phyloP scores from a whole-genome alignment of 2,113 vertebrate species.

The Loxodonta africana region DNA sequence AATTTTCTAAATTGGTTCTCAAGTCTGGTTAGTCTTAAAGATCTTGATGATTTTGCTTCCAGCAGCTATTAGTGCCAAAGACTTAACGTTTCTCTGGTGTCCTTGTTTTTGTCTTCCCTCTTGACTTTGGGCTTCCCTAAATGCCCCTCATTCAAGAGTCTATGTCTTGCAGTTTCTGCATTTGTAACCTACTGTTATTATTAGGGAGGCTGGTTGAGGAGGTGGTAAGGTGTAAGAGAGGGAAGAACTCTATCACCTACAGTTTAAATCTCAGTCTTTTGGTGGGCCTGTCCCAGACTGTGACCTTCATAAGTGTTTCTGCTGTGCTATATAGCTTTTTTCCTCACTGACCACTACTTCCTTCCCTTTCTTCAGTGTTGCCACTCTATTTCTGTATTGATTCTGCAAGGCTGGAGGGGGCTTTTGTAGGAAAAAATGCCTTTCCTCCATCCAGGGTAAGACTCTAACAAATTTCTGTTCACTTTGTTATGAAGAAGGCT shows the following conservation, averaged over 20 bases:
- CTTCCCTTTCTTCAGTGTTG: neutral
- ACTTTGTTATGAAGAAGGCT: neutral
- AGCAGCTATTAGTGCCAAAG: neutral
- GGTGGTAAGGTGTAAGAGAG: neutral
- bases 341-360: neutral
- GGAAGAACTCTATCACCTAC: too few relatives aligned
- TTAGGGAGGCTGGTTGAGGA: too few relatives aligned
- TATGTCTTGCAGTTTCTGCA: neutral
- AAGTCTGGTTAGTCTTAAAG: too few relatives aligned
- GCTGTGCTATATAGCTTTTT: too few relatives aligned
- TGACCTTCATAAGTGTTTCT: neutral
- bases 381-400: neutral
- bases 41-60: too few relatives aligned
- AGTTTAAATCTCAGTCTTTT: neutral
- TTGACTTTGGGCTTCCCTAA: neutral
- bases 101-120: neutral
- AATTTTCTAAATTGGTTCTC: too few relatives aligned
- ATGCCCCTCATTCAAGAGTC: neutral
- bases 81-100: neutral
- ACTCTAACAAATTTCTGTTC: neutral
- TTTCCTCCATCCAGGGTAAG: neutral
- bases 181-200: accelerated
- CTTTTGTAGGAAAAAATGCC: neutral
- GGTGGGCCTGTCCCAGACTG: neutral
- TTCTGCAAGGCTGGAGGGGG: neutral